These are phyloP conservation scores for Leptogaster cylindrica DNA, from an alignment of 2,888 invertebrate species.

Conservation along the genomic window DNA sequence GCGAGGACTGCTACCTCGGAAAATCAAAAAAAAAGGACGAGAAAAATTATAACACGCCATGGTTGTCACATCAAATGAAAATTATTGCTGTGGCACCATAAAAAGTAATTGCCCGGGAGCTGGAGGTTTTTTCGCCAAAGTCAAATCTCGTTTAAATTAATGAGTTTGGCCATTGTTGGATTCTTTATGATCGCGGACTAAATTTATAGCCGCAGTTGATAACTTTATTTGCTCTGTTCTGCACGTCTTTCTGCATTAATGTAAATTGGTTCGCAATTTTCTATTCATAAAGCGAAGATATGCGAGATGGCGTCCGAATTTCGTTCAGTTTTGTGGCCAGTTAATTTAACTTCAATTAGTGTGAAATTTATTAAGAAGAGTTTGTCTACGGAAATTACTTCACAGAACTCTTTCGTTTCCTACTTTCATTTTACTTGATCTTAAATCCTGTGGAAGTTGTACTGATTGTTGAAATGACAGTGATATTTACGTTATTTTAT, in stretches of 20 bases:
- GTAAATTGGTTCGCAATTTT: constrained; percentile 46
- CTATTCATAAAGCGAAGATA: constrained; percentile 42
- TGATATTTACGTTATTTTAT: too few relatives aligned
- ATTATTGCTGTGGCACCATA: constrained; percentile 47
- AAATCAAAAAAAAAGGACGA: neutral
- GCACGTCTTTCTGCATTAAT: constrained; percentile 40
- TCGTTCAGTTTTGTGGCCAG: neutral
- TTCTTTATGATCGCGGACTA: constrained; percentile 45
- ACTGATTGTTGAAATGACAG: too few relatives aligned
- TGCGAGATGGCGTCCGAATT: constrained; percentile 3
- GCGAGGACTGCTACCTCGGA: neutral
- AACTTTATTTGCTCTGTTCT: constrained; percentile 32
- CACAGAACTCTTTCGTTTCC: too few relatives aligned
- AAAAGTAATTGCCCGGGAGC: constrained; percentile 47
- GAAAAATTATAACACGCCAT: constrained; percentile 45
- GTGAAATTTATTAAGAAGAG: constrained; percentile 24
- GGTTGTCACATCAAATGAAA: constrained; percentile 48
- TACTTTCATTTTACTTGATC: too few relatives aligned
- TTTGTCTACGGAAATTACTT: too few relatives aligned
- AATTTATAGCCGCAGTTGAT: constrained; percentile 43
- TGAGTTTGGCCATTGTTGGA: constrained; percentile 48
- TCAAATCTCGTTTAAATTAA: constrained; percentile 49
- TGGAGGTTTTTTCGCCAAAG: constrained; percentile 38
- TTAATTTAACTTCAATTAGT: constrained; percentile 38
- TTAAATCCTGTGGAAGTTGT: too few relatives aligned